phyloP scores from a whole-genome alignment of 2,888 invertebrate genomes.

The Zootermopsis nevadensis region DNA sequence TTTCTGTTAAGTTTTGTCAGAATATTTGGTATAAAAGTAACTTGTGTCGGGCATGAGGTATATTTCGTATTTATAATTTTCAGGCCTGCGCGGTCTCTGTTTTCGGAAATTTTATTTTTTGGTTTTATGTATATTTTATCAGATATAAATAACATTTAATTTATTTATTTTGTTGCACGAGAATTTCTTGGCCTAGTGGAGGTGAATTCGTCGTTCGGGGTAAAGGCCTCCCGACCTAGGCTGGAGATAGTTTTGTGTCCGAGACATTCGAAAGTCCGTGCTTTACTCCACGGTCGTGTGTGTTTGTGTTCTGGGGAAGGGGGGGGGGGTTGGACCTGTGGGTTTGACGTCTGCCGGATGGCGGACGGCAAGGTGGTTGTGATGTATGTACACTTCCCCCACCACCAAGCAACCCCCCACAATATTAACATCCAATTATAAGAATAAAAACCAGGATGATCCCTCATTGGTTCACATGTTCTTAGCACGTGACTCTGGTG shows the following conservation, averaged over 20 bases:
- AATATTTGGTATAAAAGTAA: too few relatives aligned
- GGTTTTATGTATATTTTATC: not conserved
- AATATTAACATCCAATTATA: slow-evolving; percentile 36
- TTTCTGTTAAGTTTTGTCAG: too few relatives aligned
- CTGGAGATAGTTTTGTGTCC: too few relatives aligned
- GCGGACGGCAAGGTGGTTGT: not conserved
- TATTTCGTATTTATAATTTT: too few relatives aligned
- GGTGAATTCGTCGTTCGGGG: too few relatives aligned
- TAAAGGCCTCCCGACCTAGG: too few relatives aligned
- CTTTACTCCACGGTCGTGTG: not conserved
- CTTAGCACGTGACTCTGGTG: slow-evolving; percentile 7
- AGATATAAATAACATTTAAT: not conserved
- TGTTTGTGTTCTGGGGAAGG: not conserved
- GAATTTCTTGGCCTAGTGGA: too few relatives aligned
- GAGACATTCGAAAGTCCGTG: not conserved
- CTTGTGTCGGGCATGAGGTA: too few relatives aligned
- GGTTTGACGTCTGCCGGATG: not conserved
- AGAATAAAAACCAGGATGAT: slow-evolving; percentile 5
- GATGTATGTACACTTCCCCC: not conserved
- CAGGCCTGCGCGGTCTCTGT: too few relatives aligned
- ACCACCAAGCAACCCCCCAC: not conserved
- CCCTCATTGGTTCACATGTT: not conserved
- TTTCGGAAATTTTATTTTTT: too few relatives aligned
- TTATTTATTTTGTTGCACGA: too few relatives aligned
- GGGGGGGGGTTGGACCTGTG: not conserved